Evolutionary conservation across 2,888 invertebrate genomes (phyloP), one percentile per base, ranked within the genome.

Genomic region (Rhingia campestris): DNA sequence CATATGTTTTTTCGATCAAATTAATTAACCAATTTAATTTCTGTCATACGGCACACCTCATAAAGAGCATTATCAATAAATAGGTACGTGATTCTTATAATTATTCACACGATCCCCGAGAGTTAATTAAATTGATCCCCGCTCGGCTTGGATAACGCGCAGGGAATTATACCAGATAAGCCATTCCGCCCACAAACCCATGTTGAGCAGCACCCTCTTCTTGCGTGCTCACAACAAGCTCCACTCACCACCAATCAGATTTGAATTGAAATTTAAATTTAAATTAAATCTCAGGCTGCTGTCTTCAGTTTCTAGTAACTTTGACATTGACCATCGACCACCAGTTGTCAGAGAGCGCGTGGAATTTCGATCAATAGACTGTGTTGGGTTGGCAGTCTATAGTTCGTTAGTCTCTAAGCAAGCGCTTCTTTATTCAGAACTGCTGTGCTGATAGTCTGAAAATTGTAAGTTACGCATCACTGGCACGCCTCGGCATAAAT

Each of bases 11-110:
- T n/a, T n/a, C n/a, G n/a, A n/a, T 75, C 74, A 84, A 84, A 84
- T 84, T 80, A 84, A 84, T 80, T 84, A 80, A 80, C 80, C 74
- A 79, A 84, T 75, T 80, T 80, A 80, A 74, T 80, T 66, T 74
- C 80, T 75, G 75, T 59, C 80, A 84, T 79, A 84, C 84, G 70
- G 70, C 84, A 75, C 84, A 84, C 84, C 84, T 80, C 80, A 80
- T 84, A 84, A 84, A 84, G 70, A 80, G 70, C 74, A 80, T 84
- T 84, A 80, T 84, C 82, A 84, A 79, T 79, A 69, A 84, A n/a
- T n/a, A n/a, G 79, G 73, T 79, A 79, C 73, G 49, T 66, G 64
- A 84, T 70, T 75, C 74, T 84, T 45, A 70, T 84, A 75, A 84
- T 84, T 80, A 80, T 84, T 84, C 84, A 84, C 84, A 84, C 84